Percentiles rank a stretch among this genome's conserved stretches.
Evolutionary conservation across 2,797 vertebrate species (phyloP).

Genomic region (Acanthiza pusilla): DNA sequence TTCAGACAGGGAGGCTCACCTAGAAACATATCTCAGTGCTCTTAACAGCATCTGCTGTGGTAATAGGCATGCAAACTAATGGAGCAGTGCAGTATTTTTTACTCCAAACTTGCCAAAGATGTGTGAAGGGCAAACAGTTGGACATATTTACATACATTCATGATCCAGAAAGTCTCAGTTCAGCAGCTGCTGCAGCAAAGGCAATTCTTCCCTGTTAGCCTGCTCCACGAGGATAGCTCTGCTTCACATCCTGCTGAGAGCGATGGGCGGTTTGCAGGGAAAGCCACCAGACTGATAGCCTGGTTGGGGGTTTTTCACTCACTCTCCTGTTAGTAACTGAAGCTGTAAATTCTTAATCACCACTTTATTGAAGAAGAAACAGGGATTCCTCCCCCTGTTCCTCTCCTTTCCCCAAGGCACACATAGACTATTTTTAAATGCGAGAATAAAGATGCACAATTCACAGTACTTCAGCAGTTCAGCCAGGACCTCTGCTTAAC

Average conservation of each 20-base stretch:
- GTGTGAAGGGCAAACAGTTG: slow-evolving; percentile 74
- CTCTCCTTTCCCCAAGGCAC: not conserved
- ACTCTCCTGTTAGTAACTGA: not conserved
- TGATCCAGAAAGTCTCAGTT: slow-evolving; percentile 61
- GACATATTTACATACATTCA: slow-evolving; percentile 67
- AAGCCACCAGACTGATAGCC: not conserved
- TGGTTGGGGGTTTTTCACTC: not conserved
- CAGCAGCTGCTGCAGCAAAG: slow-evolving; percentile 39
- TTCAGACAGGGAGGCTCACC: not conserved
- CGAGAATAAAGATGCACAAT: slow-evolving; percentile 3
- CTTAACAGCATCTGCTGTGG: slow-evolving; percentile 29
- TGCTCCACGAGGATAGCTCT: not conserved
- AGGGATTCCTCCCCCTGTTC: not conserved
- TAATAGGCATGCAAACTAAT: slow-evolving; percentile 65
- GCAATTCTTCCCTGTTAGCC: slow-evolving; percentile 60
- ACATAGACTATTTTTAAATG: not conserved
- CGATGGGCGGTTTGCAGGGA: not conserved
- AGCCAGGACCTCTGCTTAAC: not conserved
- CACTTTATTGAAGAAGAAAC: not conserved
- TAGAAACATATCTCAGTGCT: not conserved
- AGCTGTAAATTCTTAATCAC: not conserved
- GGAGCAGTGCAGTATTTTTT: slow-evolving; percentile 70
- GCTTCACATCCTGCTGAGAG: not conserved
- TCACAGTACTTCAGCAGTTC: slow-evolving; percentile 21
- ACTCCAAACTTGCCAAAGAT: slow-evolving; percentile 66